Evolutionary conservation across 2,888 invertebrate species (phyloP).

Genomic region (Drosophila testacea): DNA sequence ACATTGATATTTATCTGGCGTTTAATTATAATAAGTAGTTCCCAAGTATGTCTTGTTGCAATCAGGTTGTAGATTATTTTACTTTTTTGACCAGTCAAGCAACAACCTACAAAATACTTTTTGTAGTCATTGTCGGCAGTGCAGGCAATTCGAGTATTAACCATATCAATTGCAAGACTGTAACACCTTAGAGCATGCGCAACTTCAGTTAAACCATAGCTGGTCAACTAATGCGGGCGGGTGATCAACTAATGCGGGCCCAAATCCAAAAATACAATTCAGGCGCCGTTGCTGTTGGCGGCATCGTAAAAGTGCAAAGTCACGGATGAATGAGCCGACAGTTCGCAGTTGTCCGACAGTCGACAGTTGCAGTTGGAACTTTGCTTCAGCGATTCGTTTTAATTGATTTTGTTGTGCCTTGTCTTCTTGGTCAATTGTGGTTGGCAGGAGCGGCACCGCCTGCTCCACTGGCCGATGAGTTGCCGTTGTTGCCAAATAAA

Average conservation of each 20-base stretch:
- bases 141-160: slow-evolving; percentile 54
- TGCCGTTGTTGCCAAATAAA: slow-evolving; percentile 44
- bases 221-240: slow-evolving; percentile 50
- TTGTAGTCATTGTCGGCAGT: slow-evolving; percentile 58
- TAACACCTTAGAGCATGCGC: slow-evolving; percentile 72
- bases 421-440: slow-evolving; percentile 42
- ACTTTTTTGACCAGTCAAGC: slow-evolving; percentile 16
- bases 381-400: slow-evolving; percentile 77
- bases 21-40: slow-evolving; percentile 26
- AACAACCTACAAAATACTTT: slow-evolving; percentile 36
- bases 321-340: slow-evolving; percentile 73
- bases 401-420: slow-evolving; percentile 71
- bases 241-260: slow-evolving; percentile 44
- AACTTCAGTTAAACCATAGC: slow-evolving; percentile 34
- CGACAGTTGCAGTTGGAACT: slow-evolving; percentile 57
- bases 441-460: neutral
- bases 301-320: slow-evolving; percentile 77
- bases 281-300: slow-evolving; percentile 35
- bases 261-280: slow-evolving; percentile 40
- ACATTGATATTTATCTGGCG: slow-evolving; percentile 8
- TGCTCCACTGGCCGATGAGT: slow-evolving; percentile 18
- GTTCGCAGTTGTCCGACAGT: slow-evolving; percentile 36
- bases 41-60: slow-evolving; percentile 31
- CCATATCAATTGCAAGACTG: slow-evolving; percentile 63
- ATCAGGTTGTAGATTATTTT: slow-evolving; percentile 22